A percentile compares a stretch with the other conserved stretches of the same genome.
phyloP scores from a whole-genome alignment of 2,797 vertebrate species.

The Chrosomus eos region DNA sequence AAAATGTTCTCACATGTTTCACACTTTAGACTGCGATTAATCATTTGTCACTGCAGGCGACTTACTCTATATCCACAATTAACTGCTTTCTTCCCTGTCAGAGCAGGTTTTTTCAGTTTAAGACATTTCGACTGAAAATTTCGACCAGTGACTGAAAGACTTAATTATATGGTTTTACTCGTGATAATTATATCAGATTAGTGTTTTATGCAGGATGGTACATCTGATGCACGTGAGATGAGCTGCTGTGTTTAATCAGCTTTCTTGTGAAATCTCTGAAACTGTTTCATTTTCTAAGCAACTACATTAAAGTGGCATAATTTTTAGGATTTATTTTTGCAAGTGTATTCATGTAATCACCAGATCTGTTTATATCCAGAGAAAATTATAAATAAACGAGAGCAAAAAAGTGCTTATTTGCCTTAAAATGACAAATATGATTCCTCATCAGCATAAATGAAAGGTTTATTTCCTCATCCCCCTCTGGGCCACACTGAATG shows the following conservation, averaged over 20 bases:
- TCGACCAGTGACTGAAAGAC: constrained; percentile 16
- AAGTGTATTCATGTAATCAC: not conserved
- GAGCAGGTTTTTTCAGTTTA: constrained; percentile 19
- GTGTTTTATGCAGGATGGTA: constrained; percentile 4
- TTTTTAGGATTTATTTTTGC: not conserved
- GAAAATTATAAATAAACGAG: not conserved
- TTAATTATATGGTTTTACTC: constrained; percentile 29
- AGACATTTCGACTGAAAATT: constrained; percentile 19
- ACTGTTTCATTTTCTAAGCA: not conserved
- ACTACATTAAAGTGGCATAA: not conserved
- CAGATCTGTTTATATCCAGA: not conserved
- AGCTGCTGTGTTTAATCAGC: not conserved
- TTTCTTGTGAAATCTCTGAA: too few relatives aligned
- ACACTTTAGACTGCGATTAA: constrained; percentile 45
- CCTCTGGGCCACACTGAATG: constrained; percentile 8
- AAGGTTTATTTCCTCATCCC: not conserved
- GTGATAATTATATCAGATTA: constrained; percentile 30
- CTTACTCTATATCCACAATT: constrained; percentile 15
- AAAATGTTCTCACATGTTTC: constrained; percentile 8
- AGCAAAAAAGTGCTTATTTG: not conserved
- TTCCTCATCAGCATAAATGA: not conserved
- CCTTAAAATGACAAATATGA: not conserved
- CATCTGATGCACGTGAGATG: constrained; percentile 6
- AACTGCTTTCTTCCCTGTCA: constrained; percentile 15
- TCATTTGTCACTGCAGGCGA: constrained; percentile 24